These are phyloP conservation scores for Hemicordylus capensis DNA, from an alignment of 2,113 vertebrate species.

Conservation along the genomic window DNA sequence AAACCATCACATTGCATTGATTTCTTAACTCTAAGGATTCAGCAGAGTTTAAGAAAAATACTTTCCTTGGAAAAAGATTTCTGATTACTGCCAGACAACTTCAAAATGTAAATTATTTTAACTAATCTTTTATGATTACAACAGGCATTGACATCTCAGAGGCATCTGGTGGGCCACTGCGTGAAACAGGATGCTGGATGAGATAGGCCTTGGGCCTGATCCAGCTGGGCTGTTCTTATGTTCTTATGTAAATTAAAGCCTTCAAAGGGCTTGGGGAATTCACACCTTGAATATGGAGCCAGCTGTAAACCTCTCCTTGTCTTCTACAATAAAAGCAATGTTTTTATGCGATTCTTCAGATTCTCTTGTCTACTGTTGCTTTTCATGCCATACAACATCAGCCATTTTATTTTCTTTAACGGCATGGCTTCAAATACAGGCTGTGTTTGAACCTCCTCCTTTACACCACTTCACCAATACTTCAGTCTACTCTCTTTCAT, in stretches of 20 bases:
- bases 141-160: constrained; percentile 28
- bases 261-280: neutral
- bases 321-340: neutral
- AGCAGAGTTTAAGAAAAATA: constrained; percentile 44
- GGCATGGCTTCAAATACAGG: neutral
- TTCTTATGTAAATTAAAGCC: constrained; percentile 25
- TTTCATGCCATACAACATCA: neutral
- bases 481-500: neutral
- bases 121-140: constrained; percentile 44
- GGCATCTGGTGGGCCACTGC: no score
- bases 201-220: no score
- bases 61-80: constrained; percentile 61
- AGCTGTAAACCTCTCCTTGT: neutral
- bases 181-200: no score
- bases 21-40: constrained; percentile 52
- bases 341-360: neutral
- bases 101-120: constrained; percentile 46
- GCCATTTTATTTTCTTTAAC: constrained; percentile 15
- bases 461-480: neutral
- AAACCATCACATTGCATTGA: constrained; percentile 62
- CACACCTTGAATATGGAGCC: neutral
- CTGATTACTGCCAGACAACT: constrained; percentile 46
- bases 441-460: neutral
- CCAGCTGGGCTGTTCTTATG: no score
- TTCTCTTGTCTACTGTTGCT: neutral